Base-by-base conservation (phyloP, 2,888 invertebrate species). In the Molorchus minor region DNA sequence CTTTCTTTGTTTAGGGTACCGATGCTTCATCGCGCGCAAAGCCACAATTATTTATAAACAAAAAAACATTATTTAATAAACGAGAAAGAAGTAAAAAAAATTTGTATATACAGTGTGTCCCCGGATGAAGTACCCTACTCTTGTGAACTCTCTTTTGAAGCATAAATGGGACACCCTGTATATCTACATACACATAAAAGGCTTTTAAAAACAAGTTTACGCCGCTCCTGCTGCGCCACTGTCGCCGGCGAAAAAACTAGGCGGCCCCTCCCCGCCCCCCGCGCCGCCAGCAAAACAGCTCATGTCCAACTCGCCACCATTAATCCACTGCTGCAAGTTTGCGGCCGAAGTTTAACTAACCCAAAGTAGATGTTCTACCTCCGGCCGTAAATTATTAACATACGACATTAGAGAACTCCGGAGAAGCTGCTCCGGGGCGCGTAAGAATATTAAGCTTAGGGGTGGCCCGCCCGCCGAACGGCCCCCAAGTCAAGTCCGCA, bases 401-500 rank as follows among this genome's bases (percentile, higher is more conserved):
- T 59, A 62, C 59, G 55, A 56, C 51, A 51, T 56, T 51, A 56
- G 52, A 59, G 44, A 20, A n/a, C 1, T 25, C 29, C 46, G 46
- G 33, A 19, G 38, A 17, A 19, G 4, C 40, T n/a, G n/a, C 33
- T 10, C 54, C 49, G 46, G 59, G 53, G 25, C 30, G 57, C 36
- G 53, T 51, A 56, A 63, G 64, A 64, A 67, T 67, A 67, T 67
- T 67, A 67, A 64, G 58, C 56, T 49, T 44, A 52, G 54, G 51
- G 61, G 49, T 47, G 61, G 30, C 43, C 51, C 46, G n/a, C 61
- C 55, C 52, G 46, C 57, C 49, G 51, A 17, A 51, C 64, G 55
- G 65, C 64, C 70, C 69, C 69, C 64, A 67, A 68, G 67, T 64
- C 66, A 62, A 67, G 68, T 65, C 62, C 62, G 67, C 67, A 71